Evolutionary conservation across 1,140 invertebrate genomes (phyloP), one percentile per base, ranked within the genome.

Genomic region (Drosophila lacertosa): DNA sequence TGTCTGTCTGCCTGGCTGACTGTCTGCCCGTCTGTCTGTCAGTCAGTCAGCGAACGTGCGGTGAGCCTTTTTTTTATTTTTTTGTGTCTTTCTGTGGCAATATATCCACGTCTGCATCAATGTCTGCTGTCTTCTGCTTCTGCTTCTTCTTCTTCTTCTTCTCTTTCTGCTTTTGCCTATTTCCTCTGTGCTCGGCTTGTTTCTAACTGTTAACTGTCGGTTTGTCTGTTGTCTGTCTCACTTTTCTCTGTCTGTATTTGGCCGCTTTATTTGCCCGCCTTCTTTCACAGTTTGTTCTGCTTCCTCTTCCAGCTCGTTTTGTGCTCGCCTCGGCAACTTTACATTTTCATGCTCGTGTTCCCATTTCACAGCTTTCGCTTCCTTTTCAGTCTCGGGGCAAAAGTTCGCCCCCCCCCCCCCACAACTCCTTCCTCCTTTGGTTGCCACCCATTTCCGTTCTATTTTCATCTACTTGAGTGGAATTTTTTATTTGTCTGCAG

Each of bases 101-200:
- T 84, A 86, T 84, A 84, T 84, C 65, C 77, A 84, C 77, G 81
- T 84, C 80, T 84, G 80, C 80, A 64, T 81, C 81, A 81, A 68
- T 40, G 80, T 84, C 80, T 84, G 81, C 80, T 65, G 54, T 65
- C 44, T 47, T 20, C 15, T 58, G 35, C 29, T 18, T 51, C 33
- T 42, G 13, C 15, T 58, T 45, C 29, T 18, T 51, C 33, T 42
- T 37, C 24, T 42, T 10, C 40, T 44, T 9, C 40, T 22, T 7
- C 32, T 22, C 51, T 45, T 37, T 24, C 45, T 4, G 53, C 16
- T 32, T 4, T 39, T n/a, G 44, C 24, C 45, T 42, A 40, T 13
- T 16, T 48, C n/a, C 32, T 45, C 22, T 39, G 10, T 20, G 32
- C 44, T 32, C 48, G 22, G 32, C 44, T 32, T 40, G 29, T 53